Percentiles rank a stretch among this genome's conserved stretches.
Evolutionary conservation across 2,888 invertebrate species (phyloP).

Genomic region (Allolobophora icterica): DNA sequence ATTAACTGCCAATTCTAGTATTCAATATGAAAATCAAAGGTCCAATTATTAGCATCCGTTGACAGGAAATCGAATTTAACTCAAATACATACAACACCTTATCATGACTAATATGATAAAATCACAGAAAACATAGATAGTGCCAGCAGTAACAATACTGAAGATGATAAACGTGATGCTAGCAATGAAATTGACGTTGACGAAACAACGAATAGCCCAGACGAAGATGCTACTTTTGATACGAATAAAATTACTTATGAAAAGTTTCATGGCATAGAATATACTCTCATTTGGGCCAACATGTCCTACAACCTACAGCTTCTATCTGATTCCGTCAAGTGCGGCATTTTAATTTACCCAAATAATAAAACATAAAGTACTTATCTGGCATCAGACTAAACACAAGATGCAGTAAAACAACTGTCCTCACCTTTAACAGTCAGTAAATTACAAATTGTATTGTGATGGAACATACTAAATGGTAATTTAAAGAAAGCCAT

Average conservation of each 20-base stretch:
- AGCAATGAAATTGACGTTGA: background rate
- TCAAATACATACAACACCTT: background rate
- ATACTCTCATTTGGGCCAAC: background rate
- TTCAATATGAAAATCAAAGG: too few relatives aligned
- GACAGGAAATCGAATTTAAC: background rate
- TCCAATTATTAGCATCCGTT: too few relatives aligned
- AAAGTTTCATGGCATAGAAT: background rate
- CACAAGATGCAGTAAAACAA: background rate
- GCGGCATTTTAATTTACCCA: background rate
- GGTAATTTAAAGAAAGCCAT: too few relatives aligned
- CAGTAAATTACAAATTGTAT: too few relatives aligned
- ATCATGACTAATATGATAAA: constrained; percentile 11
- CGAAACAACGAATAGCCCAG: background rate
- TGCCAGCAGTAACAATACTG: constrained; percentile 18
- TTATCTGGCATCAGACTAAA: background rate
- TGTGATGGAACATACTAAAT: too few relatives aligned
- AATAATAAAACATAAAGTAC: background rate
- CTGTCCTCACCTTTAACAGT: background rate
- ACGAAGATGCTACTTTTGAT: background rate
- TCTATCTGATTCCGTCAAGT: background rate
- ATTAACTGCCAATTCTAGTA: too few relatives aligned
- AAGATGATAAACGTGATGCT: constrained; percentile 27
- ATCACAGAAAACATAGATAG: background rate
- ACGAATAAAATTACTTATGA: background rate
- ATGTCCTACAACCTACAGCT: background rate